Evolutionary conservation across 2,888 invertebrate species (phyloP).

Genomic region (Drosophila imparisetae): DNA sequence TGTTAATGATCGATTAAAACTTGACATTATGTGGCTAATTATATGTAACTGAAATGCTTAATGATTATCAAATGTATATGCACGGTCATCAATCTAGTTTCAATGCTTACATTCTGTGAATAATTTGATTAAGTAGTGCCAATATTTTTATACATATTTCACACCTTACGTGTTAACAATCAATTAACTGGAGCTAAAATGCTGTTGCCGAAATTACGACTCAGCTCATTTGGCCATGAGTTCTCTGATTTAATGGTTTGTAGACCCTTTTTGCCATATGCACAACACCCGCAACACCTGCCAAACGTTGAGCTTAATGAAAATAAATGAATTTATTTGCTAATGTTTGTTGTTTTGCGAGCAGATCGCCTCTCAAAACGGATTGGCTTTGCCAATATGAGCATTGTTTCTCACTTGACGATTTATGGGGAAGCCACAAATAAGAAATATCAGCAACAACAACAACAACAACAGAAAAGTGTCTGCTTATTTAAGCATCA

Average conservation of each 20-base stretch:
- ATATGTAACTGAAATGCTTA: not conserved
- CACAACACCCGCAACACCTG: constrained; percentile 30
- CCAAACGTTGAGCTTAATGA: constrained; percentile 54
- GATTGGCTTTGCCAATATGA: constrained; percentile 73
- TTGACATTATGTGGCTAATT: not conserved
- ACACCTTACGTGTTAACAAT: constrained; percentile 45
- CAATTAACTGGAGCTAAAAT: constrained; percentile 42
- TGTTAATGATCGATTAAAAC: not conserved
- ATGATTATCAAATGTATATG: not conserved
- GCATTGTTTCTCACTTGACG: constrained; percentile 60
- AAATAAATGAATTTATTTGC: constrained; percentile 67
- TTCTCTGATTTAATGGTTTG: constrained; percentile 26
- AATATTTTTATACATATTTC: constrained; percentile 13
- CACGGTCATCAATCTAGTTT: not conserved
- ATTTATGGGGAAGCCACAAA: constrained; percentile 57
- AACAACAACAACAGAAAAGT: constrained; percentile 18
- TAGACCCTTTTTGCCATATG: constrained; percentile 32
- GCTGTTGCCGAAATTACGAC: constrained; percentile 18
- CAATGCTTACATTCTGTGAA: not conserved
- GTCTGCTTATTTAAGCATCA: constrained; percentile 44
- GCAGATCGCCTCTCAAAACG: constrained; percentile 67
- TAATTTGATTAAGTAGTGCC: constrained; percentile 2
- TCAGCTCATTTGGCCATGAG: constrained; percentile 27
- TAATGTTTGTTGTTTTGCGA: constrained; percentile 13
- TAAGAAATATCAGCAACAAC: constrained; percentile 23